Evolutionary conservation across 2,113 vertebrate species (phyloP), one percentile per base, ranked within the genome.

Genomic region (Macrotus californicus): DNA sequence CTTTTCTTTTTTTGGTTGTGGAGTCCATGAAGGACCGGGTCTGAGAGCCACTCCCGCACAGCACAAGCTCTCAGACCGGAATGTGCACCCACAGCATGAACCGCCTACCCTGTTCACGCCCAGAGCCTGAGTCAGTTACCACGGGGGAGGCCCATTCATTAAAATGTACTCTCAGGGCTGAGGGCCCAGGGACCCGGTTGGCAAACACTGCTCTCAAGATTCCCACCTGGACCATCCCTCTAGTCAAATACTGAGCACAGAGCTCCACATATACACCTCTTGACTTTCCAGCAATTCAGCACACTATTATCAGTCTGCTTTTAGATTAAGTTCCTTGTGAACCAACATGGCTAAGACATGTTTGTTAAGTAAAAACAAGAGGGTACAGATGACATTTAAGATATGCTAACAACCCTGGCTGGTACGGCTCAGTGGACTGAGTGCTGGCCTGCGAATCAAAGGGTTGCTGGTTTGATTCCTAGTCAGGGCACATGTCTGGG

Each of bases 31-130:
- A n/a, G 36, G 34, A 56, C 31, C 31, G 34, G 31, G 41, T 34
- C 36, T 2, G 31, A 77, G 21, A 43, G 36, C 14, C 10, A 31
- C 8, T 8, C 10, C 6, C 2, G 26, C 22, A n/a, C 5, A 39
- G 36, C n/a, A 26, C 7, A 8, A 9, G 70, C 12, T n/a, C 64
- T 66, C 46, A 59, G 72, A 29, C 6, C 7, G 13, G 31, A 70
- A 4, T 0, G 1, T 0, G 0, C 3, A 6, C 7, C 13, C 67
- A 43, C n/a, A 3, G 14, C 1, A 0, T 4, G 1, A 3, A 73
- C 64, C 13, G 2, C 48, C 69, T 36, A 22, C 18, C 48, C 13
- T 0, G 29, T 34, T 54, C 73, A 34, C 46, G 6, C 52, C 19
- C 6, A 0, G 36, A 26, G 61, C 59, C 61, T 1, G 19, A 12